phyloP scores from a whole-genome alignment of 2,113 vertebrate species.

The Chaetorhynchus papuensis region DNA sequence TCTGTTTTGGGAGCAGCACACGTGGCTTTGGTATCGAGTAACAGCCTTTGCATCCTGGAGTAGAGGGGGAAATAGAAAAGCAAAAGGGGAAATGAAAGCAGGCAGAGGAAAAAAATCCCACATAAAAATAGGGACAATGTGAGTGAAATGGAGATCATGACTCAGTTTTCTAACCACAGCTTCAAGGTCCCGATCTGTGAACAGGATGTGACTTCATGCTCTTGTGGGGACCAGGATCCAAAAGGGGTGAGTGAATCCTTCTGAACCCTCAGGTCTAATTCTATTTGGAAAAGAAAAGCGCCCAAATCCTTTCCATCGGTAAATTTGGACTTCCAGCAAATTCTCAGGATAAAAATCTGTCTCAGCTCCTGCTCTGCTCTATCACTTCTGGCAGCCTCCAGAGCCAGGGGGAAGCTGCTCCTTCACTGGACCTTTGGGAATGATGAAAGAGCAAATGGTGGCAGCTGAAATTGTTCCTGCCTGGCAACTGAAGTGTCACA shows the following conservation, averaged over 20 bases:
- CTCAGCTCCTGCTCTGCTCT: neutral
- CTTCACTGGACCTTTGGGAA: neutral
- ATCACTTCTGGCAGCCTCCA: neutral
- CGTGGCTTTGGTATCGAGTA: neutral
- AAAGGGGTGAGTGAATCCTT: neutral
- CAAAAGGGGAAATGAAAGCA: conserved; percentile 53
- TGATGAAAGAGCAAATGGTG: neutral
- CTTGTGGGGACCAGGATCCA: neutral
- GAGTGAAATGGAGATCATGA: conserved; percentile 11
- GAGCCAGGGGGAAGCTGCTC: neutral
- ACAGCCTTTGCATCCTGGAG: neutral
- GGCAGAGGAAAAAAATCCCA: neutral
- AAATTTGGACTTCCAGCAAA: neutral
- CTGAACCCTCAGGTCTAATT: neutral
- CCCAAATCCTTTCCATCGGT: neutral
- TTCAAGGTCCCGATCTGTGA: neutral
- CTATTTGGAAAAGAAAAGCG: neutral
- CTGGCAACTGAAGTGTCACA: neutral
- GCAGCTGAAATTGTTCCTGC: neutral
- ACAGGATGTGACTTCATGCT: conserved; percentile 59
- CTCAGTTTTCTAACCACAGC: conserved; percentile 27
- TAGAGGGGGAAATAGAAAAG: conserved; percentile 29
- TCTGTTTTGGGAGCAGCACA: neutral
- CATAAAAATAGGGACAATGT: conserved; percentile 1
- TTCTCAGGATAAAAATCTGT: neutral